Evolutionary conservation across 1,140 invertebrate genomes (phyloP).

Genomic region (Myzus persicae): DNA sequence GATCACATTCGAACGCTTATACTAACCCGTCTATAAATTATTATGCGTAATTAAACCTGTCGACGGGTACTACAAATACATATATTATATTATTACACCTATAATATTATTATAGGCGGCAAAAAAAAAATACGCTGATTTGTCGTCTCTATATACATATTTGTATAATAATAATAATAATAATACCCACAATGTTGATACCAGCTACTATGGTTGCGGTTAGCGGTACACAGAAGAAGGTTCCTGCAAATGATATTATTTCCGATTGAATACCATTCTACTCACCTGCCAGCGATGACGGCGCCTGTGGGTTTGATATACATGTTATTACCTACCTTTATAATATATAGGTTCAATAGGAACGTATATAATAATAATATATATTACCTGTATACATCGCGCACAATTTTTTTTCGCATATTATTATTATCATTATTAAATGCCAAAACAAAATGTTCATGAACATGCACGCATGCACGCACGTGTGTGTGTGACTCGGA

Average conservation of each 20-base stretch:
- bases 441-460: background rate
- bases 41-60: background rate
- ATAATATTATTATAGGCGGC: background rate
- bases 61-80: background rate
- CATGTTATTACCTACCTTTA: background rate
- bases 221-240: background rate
- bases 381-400: background rate
- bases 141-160: background rate
- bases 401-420: background rate
- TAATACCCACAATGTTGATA: background rate
- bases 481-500: background rate
- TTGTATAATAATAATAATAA: too few species aligned
- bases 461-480: background rate
- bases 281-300: too few species aligned
- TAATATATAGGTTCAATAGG: constrained; percentile 5
- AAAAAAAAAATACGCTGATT: background rate
- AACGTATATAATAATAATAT: constrained; percentile 4
- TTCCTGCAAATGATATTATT: background rate
- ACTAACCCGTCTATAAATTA: background rate
- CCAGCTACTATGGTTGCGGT: background rate
- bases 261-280: background rate
- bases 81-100: background rate
- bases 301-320: background rate
- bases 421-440: constrained; percentile 14
- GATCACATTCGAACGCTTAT: background rate